These are phyloP conservation scores for Zaprionus gabonicus DNA, from an alignment of 1,140 invertebrate genomes.

Conservation along the genomic window DNA sequence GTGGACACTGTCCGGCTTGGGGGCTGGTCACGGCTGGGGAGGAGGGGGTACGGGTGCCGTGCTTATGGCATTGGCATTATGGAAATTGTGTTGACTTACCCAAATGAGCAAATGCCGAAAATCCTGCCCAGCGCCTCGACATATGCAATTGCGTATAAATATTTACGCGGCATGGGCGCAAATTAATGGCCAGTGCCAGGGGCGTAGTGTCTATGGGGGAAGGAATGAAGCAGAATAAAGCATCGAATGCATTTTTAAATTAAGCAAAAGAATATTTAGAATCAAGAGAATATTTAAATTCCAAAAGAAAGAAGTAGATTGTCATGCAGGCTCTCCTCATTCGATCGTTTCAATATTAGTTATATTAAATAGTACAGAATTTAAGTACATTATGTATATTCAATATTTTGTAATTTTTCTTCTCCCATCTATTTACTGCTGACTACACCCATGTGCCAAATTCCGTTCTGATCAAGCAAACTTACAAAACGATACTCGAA, in stretches of 20 bases:
- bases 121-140: slow-evolving; percentile 47
- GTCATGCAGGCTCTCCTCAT: too few relatives aligned
- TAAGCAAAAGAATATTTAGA: background rate
- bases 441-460: background rate
- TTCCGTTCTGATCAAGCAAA: too few relatives aligned
- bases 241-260: slow-evolving; percentile 1
- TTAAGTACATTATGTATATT: too few relatives aligned
- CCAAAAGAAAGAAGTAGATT: too few relatives aligned
- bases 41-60: background rate
- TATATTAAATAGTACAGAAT: too few relatives aligned
- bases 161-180: slow-evolving; percentile 69
- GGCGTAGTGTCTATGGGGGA: background rate
- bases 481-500: too few relatives aligned
- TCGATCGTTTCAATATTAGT: too few relatives aligned
- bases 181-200: slow-evolving; percentile 64
- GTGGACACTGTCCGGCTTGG: background rate
- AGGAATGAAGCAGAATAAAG: background rate
- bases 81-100: slow-evolving; percentile 78
- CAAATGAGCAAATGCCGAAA: slow-evolving; percentile 77
- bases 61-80: slow-evolving; percentile 57
- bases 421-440: background rate
- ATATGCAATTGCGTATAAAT: slow-evolving; percentile 78
- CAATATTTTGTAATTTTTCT: too few relatives aligned
- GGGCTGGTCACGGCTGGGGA: background rate
- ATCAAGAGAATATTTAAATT: background rate